Percentiles rank a stretch among this genome's conserved stretches.
phyloP scores from a whole-genome alignment of 2,888 invertebrate species.

The Sesamia inferens region DNA sequence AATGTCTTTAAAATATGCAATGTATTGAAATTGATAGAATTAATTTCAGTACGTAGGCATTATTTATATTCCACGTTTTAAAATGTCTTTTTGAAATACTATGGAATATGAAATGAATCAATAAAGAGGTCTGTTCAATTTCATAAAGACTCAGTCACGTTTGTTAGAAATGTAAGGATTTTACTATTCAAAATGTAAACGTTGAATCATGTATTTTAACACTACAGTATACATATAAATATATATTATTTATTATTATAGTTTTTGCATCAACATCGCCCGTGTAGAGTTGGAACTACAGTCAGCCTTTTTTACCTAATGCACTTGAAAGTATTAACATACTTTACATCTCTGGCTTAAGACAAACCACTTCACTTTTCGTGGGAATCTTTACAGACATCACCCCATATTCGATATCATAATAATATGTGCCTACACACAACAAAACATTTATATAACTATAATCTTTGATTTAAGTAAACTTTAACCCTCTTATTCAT shows the following conservation, averaged over 20 bases:
- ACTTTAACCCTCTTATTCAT: no score
- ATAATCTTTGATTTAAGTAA: not conserved
- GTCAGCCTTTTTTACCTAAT: not conserved
- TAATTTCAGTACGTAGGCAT: no score
- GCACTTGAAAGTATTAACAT: constrained; percentile 27
- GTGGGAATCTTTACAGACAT: constrained; percentile 38
- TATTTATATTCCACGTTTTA: no score
- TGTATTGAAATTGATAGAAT: no score
- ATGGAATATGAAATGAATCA: no score
- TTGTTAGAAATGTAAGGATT: not conserved
- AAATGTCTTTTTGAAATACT: no score
- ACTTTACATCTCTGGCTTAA: constrained; percentile 26
- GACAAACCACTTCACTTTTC: constrained; percentile 41
- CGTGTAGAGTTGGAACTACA: not conserved
- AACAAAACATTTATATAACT: not conserved
- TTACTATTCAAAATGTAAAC: not conserved
- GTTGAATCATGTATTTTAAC: not conserved
- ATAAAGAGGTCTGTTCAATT: no score
- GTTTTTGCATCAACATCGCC: not conserved
- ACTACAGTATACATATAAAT: no score
- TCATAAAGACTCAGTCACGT: no score
- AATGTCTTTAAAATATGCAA: no score
- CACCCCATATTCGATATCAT: constrained; percentile 1
- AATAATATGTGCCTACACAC: not conserved
- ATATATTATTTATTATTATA: no score